Percentiles rank a stretch among this genome's conserved stretches.
Conservation (phyloP, 2,113 vertebrate genomes). For the Eudyptes chrysolophus region DNA sequence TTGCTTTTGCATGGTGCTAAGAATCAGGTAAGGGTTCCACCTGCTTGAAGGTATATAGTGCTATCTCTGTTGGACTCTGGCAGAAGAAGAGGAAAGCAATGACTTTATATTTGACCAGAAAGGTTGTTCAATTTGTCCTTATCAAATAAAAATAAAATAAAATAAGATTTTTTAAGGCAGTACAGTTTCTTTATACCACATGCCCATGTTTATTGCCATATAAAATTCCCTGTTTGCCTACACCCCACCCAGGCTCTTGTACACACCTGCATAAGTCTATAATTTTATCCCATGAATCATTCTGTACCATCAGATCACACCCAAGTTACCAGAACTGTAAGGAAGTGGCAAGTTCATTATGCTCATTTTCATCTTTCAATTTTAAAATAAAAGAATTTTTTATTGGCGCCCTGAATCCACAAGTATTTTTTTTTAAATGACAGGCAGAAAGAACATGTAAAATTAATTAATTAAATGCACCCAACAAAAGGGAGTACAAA, state of each 20-base stretch:
- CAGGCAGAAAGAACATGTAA: background rate
- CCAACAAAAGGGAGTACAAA: background rate
- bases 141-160: conserved; percentile 46
- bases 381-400: conserved; percentile 49
- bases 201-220: conserved; percentile 54
- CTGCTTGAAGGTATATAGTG: background rate
- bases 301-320: conserved; percentile 71
- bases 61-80: background rate
- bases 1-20: background rate
- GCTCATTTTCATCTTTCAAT: conserved; percentile 61
- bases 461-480: conserved; percentile 39
- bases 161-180: background rate
- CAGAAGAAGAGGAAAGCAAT: background rate
- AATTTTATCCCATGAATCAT: conserved; percentile 79
- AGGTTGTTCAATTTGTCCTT: conserved; percentile 10
- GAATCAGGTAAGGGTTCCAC: background rate
- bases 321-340: conserved; percentile 72
- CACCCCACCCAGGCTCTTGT: conserved; percentile 70
- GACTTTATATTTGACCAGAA: background rate
- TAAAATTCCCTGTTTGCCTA: conserved; percentile 64
- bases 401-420: conserved; percentile 55
- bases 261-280: conserved; percentile 76
- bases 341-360: conserved; percentile 64
- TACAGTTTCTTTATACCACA: conserved; percentile 29
- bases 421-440: conserved; percentile 4